Conservation (phyloP, 2,797 vertebrate genomes). For the Chiloscyllium punctatum region DNA sequence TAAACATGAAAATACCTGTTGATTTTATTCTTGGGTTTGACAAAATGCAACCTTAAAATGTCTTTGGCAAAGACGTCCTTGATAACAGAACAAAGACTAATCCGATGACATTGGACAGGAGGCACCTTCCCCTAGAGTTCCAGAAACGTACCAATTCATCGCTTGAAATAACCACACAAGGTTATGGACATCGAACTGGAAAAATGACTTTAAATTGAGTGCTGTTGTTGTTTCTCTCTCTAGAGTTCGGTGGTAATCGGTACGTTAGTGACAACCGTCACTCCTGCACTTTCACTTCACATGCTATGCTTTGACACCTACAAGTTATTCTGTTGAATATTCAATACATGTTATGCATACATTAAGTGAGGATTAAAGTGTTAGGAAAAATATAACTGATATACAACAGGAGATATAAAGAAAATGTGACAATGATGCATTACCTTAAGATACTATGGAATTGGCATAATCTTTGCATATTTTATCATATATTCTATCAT, state of each 20-base stretch:
- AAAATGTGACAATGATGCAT: neutral
- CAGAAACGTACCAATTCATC: neutral
- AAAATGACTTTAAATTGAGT: neutral
- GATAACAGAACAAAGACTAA: neutral
- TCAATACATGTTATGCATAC: neutral
- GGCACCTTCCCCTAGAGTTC: neutral
- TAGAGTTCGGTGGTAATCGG: neutral
- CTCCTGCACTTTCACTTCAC: neutral
- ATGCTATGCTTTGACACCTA: neutral
- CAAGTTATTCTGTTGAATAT: neutral
- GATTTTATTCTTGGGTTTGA: neutral
- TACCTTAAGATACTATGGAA: neutral
- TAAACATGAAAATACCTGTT: neutral
- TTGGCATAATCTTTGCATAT: neutral
- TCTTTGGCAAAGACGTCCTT: neutral
- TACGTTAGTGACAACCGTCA: neutral
- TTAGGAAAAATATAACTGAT: neutral
- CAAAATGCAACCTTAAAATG: neutral
- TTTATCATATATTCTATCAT: neutral
- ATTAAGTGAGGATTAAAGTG: neutral
- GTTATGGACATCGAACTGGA: neutral
- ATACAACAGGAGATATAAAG: neutral
- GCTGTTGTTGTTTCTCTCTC: neutral
- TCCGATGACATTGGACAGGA: neutral
- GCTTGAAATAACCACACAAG: neutral